These are phyloP conservation scores for Callorhinus ursinus DNA, from an alignment of 2,113 vertebrate genomes.

Conservation along the genomic window DNA sequence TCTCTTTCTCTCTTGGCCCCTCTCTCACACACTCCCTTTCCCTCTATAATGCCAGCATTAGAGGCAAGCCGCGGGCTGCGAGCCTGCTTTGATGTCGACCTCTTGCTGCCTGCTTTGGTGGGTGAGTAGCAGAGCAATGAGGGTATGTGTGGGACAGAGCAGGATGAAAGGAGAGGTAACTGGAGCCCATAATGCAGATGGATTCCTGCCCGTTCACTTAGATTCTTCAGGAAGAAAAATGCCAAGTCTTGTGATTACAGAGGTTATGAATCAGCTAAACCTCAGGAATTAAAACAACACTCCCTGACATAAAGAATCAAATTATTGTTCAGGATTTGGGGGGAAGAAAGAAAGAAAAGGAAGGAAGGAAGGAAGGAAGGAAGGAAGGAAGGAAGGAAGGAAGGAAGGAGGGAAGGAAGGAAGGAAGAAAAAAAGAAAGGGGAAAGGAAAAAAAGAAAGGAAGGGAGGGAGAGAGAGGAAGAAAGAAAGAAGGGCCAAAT, in stretches of 20 bases:
- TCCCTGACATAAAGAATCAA: conserved; percentile 83
- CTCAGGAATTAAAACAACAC: conserved; percentile 84
- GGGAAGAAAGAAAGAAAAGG: conserved; percentile 65
- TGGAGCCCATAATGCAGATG: conserved; percentile 92
- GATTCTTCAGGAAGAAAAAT: conserved; percentile 89
- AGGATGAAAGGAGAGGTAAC: conserved; percentile 93
- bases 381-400: neutral
- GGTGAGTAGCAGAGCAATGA: conserved; percentile 90
- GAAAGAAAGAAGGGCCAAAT: conserved; percentile 75
- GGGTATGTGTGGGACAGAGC: conserved; percentile 94
- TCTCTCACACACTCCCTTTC: conserved; percentile 91
- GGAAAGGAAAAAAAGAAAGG: too few species aligned
- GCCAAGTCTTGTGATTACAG: conserved; percentile 90
- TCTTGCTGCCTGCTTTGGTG: conserved; percentile 90
- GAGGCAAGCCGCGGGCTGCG: conserved; percentile 93
- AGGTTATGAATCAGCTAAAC: conserved; percentile 85
- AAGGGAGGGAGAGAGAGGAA: too few species aligned
- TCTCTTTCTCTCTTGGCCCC: conserved; percentile 85
- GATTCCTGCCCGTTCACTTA: conserved; percentile 92
- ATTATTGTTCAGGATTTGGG: conserved; percentile 84
- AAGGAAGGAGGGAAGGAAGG: neutral
- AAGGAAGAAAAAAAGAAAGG: neutral
- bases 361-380: conserved; percentile 59
- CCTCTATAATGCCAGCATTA: conserved; percentile 95
- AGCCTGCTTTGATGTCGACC: conserved; percentile 97